Base-by-base conservation (phyloP, 2,888 invertebrate species). In the Bombyx huttoni region DNA sequence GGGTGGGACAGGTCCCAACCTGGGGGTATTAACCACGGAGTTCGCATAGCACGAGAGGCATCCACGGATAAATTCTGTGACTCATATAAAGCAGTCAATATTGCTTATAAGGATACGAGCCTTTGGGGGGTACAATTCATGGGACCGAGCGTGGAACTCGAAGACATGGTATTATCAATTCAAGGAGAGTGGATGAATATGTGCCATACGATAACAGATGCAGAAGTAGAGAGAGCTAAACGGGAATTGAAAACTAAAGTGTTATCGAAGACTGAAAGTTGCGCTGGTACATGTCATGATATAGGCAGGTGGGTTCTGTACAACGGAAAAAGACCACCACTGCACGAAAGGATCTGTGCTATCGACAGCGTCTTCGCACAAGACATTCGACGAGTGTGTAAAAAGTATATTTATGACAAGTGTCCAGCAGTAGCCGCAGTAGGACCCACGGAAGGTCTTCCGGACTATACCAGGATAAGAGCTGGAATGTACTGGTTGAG, bases 41-140 rank as follows among this genome's bases (percentile, higher is more conserved):
- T 94, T n/a, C 89, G 84, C 46, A 83, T 98, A 59, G 98, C 97
- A 0, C 90, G 91, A 55, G 90, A 89, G 0, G 91, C 92, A 35
- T 93, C 93, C 8, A 89, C 90, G 51, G 88, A 87, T 46, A 85
- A 92, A 48, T 81, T 95, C 7, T 95, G 95, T 66, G 96, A 98
- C 73, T 94, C 95, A 56, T 98, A 95, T 88, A 96, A 97, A 81
- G 93, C 96, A 14, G 98, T 99, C 83, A 97, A 98, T 79, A 97
- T 98, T 3, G 95, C 95, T 76, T 99, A 99, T 86, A 97, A 96
- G 73, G 99, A 99, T 73, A 98, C 98, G 12, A 98, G 98, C 12
- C 90, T 99, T 1, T 98, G 98, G 96, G 98, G 98, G 10, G 90
- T 95, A 45, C 96, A 97, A 73, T 96, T 94, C 62, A 92, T 96